Evolutionary conservation across 1,140 invertebrate species (phyloP).

Genomic region (Trachymyrmex septentrionalis): DNA sequence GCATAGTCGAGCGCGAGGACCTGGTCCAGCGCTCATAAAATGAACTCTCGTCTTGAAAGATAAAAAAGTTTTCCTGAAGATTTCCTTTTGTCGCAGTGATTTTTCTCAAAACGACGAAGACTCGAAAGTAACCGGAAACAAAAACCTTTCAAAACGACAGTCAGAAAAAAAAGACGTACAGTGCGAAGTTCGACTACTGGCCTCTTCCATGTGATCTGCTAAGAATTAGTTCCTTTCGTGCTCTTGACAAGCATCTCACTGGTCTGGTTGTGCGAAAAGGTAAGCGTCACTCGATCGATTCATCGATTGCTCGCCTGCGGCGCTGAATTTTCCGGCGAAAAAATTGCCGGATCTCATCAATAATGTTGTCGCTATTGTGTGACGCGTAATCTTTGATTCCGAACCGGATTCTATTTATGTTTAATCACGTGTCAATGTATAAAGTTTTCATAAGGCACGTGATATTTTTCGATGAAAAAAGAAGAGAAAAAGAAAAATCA

Average conservation of each 20-base stretch:
- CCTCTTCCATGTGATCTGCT: slow-evolving; percentile 34
- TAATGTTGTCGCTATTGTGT: neutral
- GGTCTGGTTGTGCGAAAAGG: slow-evolving; percentile 12
- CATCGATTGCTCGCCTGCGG: neutral
- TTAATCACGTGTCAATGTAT: neutral
- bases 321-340: slow-evolving; percentile 4
- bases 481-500: too few relatives aligned
- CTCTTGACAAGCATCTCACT: slow-evolving; percentile 3
- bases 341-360: neutral
- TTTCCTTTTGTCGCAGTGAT: slow-evolving; percentile 18
- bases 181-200: neutral
- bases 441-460: neutral
- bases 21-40: slow-evolving; percentile 72
- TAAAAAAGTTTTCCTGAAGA: slow-evolving; percentile 48
- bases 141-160: neutral
- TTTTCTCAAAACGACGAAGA: neutral
- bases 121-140: neutral
- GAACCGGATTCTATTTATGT: neutral
- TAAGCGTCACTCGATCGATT: slow-evolving; percentile 15
- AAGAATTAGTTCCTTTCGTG: neutral
- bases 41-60: slow-evolving; percentile 63
- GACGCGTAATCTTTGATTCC: neutral
- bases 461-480: neutral
- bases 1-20: slow-evolving; percentile 59
- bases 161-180: neutral